phyloP scores from a whole-genome alignment of 2,113 vertebrate species.

The zebrafish (Danio rerio) region GRCz12tu NC_133198.1:9559001-9559500 shows the following conservation, averaged over 20 bases:
- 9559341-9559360: background rate
- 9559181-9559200: slow-evolving; percentile 76
- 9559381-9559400: slow-evolving; percentile 6
- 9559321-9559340: background rate
- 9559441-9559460: slow-evolving; percentile 34
- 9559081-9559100: slow-evolving; percentile 50
- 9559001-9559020: slow-evolving; percentile 31
- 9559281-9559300: background rate
- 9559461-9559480: slow-evolving; percentile 46
- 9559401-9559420: slow-evolving; percentile 16
- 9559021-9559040: background rate
- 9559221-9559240: background rate
- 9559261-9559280: too few relatives aligned
- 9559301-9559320: too few relatives aligned
- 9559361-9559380: background rate
- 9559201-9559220: slow-evolving; percentile 55
- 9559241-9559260: background rate
- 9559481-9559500: slow-evolving; percentile 33
- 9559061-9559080: background rate
- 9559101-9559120: slow-evolving; percentile 60
- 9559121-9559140: background rate
- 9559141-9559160: slow-evolving; percentile 42
- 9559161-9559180: slow-evolving; percentile 63
- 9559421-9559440: slow-evolving; percentile 29
- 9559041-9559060: background rate